These are phyloP conservation scores for Macaca fascicularis DNA, from an alignment of 2,113 vertebrate species.

Conservation along the genomic window DNA sequence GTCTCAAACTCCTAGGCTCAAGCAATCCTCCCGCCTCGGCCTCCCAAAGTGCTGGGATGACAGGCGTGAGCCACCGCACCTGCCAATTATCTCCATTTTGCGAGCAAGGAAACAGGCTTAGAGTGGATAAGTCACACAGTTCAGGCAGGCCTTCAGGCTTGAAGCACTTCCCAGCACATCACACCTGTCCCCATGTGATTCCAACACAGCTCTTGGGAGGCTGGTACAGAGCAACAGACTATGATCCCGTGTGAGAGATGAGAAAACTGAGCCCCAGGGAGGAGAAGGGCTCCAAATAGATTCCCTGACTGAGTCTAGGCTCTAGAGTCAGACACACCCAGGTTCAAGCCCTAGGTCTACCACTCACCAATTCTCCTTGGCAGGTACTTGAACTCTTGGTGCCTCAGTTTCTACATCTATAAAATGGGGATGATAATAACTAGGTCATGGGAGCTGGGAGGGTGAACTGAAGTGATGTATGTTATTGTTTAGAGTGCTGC, in stretches of 20 bases:
- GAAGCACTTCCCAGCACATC: not conserved
- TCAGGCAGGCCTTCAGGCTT: not conserved
- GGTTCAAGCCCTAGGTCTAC: not conserved
- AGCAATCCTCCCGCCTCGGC: no score
- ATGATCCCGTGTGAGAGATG: rapidly evolving
- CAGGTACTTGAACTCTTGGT: not conserved
- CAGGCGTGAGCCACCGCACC: no score
- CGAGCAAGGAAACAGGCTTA: not conserved
- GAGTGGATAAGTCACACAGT: rapidly evolving
- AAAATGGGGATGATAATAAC: not conserved
- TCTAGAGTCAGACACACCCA: not conserved
- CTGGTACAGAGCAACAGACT: not conserved
- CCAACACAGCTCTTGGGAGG: not conserved
- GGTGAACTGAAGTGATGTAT: rapidly evolving
- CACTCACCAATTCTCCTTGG: not conserved
- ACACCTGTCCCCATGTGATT: rapidly evolving
- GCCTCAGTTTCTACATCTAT: not conserved
- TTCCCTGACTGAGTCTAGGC: not conserved
- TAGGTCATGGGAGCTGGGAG: not conserved
- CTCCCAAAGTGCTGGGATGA: no score
- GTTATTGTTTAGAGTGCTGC: not conserved
- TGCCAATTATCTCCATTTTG: not conserved
- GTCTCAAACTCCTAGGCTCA: no score
- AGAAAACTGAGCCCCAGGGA: not conserved
- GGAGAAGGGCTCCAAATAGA: rapidly evolving